Percentiles rank a stretch among this genome's conserved stretches.
Evolutionary conservation across 35 echinoderm and acorn worm genomes (phyloP).

Genomic region (Holothuria glaberrima): DNA sequence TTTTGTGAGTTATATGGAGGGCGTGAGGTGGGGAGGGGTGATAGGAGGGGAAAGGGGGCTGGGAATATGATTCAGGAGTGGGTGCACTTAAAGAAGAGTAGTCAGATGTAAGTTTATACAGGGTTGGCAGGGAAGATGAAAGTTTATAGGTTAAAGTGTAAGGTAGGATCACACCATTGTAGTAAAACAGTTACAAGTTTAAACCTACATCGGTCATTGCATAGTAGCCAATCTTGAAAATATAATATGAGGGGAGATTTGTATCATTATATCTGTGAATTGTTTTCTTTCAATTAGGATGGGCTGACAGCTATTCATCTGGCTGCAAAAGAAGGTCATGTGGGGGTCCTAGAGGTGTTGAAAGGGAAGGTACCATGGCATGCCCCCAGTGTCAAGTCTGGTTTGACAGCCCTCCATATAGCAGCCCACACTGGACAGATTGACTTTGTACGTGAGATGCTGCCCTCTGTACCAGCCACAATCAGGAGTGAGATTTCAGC

Average conservation of each 20-base stretch:
- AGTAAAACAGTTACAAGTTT: too few relatives aligned
- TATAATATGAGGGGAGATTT: too few relatives aligned
- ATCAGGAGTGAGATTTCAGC: conserved; percentile 78
- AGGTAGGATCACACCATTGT: too few relatives aligned
- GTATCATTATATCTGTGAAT: neutral
- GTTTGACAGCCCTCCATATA: conserved; percentile 90
- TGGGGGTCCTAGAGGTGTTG: conserved; percentile 78
- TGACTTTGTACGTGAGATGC: conserved; percentile 97
- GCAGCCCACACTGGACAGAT: conserved; percentile 93
- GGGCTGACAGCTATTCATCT: conserved; percentile 97
- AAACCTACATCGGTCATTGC: too few relatives aligned
- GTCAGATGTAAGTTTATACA: neutral
- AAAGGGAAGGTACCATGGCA: conserved; percentile 91
- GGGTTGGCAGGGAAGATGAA: neutral
- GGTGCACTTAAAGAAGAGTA: too few relatives aligned
- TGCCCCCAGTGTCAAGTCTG: conserved; percentile 88
- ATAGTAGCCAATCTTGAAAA: neutral
- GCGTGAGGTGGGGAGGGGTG: neutral
- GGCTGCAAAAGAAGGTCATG: conserved; percentile 84
- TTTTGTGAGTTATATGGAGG: neutral
- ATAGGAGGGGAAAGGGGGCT: neutral
- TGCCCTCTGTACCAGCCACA: conserved; percentile 84
- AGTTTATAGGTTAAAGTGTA: too few relatives aligned
- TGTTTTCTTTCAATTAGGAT: conserved; percentile 63
- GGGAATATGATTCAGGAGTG: too few relatives aligned